Evolutionary conservation across 2,113 vertebrate genomes (phyloP).

Genomic region (Pithys albifrons): DNA sequence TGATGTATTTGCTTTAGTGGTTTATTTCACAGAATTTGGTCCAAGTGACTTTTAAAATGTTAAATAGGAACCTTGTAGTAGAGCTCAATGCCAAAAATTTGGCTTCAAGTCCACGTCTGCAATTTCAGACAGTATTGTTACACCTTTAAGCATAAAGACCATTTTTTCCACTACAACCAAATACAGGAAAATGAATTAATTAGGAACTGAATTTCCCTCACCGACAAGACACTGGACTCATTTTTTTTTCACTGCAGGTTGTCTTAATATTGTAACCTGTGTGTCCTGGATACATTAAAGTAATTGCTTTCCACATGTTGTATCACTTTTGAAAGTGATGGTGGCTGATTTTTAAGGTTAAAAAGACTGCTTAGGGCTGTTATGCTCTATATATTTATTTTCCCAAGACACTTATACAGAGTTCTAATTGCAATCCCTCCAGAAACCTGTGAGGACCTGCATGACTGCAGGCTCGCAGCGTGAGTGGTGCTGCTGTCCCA

Average conservation of each 20-base stretch:
- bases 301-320: background rate
- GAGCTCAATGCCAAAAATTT: background rate
- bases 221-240: background rate
- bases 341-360: background rate
- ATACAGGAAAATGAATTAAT: background rate
- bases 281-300: background rate
- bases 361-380: background rate
- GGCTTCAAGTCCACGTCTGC: background rate
- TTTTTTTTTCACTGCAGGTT: background rate
- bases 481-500: background rate
- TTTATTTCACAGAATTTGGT: background rate
- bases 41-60: background rate
- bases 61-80: background rate
- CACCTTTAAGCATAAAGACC: background rate
- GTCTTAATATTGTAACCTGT: background rate
- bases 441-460: background rate
- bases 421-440: background rate
- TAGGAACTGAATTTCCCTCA: background rate
- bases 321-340: background rate
- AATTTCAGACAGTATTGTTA: background rate
- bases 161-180: background rate
- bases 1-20: background rate
- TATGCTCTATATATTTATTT: background rate
- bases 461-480: background rate
- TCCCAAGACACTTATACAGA: background rate